These are phyloP conservation scores for Calephelis virginiensis DNA, from an alignment of 1,140 invertebrate species.

Conservation along the genomic window DNA sequence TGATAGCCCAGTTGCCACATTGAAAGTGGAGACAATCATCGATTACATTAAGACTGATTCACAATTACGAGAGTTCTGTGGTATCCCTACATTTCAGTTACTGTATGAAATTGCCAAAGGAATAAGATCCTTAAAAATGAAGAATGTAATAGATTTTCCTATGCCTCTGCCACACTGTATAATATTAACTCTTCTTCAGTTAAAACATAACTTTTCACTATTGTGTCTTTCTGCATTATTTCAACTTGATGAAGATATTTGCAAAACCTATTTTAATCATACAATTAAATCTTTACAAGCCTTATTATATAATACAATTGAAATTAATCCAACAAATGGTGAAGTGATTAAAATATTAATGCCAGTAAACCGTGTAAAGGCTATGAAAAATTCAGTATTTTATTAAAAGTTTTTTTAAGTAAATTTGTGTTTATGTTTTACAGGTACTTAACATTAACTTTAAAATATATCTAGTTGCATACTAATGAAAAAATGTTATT, in stretches of 20 bases:
- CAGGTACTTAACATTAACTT: too few species aligned
- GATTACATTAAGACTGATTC: background rate
- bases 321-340: background rate
- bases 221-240: slow-evolving; percentile 6
- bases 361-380: background rate
- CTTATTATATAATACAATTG: background rate
- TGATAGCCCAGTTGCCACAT: background rate
- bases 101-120: slow-evolving; percentile 2
- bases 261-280: slow-evolving; percentile 5
- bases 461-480: too few species aligned
- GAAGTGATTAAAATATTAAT: slow-evolving; percentile 9
- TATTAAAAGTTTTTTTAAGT: background rate
- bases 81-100: background rate
- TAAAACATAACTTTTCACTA: background rate
- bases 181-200: background rate
- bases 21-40: background rate
- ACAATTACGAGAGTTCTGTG: slow-evolving; percentile 3
- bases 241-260: slow-evolving; percentile 4
- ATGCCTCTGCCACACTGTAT: background rate
- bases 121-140: background rate
- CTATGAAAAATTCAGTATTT: background rate
- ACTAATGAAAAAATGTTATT: too few species aligned
- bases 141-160: background rate
- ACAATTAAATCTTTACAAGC: background rate
- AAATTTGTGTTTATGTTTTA: background rate